Evolutionary conservation across 1,140 invertebrate genomes (phyloP).

Genomic region (Trichonephila clavata): DNA sequence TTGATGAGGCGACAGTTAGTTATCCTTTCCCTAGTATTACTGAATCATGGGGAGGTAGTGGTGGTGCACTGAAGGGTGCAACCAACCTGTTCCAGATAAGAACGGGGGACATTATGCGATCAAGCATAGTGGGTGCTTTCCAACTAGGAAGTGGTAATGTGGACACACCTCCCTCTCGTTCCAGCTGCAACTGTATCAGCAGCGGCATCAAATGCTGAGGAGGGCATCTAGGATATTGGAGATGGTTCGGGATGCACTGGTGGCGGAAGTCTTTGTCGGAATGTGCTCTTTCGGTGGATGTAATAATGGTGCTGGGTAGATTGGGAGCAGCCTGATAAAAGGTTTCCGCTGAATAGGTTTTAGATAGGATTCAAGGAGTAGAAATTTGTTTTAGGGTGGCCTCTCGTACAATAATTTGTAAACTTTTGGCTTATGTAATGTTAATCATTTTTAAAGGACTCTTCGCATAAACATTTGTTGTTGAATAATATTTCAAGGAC

Average conservation of each 20-base stretch:
- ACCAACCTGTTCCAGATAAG: constrained; percentile 18
- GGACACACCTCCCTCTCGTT: too few species aligned
- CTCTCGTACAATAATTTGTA: not conserved
- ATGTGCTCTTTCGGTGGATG: not conserved
- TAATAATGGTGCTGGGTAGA: not conserved
- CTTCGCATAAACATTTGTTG: too few species aligned
- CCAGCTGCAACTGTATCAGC: not conserved
- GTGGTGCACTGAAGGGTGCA: not conserved
- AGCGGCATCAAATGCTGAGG: not conserved
- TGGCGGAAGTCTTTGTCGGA: not conserved
- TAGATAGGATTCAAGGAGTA: not conserved
- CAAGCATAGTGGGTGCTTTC: not conserved
- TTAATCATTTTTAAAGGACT: too few species aligned
- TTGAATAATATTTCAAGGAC: too few species aligned
- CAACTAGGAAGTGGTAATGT: not conserved
- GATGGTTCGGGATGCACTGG: not conserved
- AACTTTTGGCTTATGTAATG: not conserved
- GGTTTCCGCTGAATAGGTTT: not conserved
- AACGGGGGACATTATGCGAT: not conserved
- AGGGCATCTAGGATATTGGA: constrained; percentile 22
- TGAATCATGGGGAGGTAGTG: not conserved
- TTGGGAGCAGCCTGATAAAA: not conserved
- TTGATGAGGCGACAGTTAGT: constrained; percentile 4
- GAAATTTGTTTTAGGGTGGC: not conserved
- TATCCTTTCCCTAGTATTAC: not conserved